Evolutionary conservation across 2,888 invertebrate genomes (phyloP).

Genomic region (Calameuta filiformis): DNA sequence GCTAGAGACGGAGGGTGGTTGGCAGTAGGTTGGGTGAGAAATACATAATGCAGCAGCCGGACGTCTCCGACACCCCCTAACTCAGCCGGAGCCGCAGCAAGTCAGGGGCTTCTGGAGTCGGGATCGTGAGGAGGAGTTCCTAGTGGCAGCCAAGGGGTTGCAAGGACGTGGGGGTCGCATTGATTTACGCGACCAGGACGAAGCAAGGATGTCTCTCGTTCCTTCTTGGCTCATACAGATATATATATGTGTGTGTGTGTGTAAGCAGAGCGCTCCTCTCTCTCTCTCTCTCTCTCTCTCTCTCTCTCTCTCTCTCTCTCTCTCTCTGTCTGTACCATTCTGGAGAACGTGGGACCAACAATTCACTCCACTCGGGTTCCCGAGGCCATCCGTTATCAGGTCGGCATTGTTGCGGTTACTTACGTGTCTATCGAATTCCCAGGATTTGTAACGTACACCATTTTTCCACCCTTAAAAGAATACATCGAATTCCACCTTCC

Average conservation of each 20-base stretch:
- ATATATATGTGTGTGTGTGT: too few relatives aligned
- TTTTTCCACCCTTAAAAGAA: too few relatives aligned
- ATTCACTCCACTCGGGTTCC: conserved; percentile 63
- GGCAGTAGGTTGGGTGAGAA: conserved; percentile 51
- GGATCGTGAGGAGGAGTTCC: conserved; percentile 15
- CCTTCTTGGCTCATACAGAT: neutral
- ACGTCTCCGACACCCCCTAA: conserved; percentile 64
- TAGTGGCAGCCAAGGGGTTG: conserved; percentile 18
- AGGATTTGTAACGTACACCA: conserved; percentile 24
- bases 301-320: too few relatives aligned
- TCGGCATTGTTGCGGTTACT: conserved; percentile 61
- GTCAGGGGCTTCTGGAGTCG: conserved; percentile 22
- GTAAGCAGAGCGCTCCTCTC: too few relatives aligned
- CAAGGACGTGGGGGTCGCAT: conserved; percentile 52
- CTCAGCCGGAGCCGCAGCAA: conserved; percentile 42
- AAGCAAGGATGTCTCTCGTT: conserved; percentile 56
- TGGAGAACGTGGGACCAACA: conserved; percentile 56
- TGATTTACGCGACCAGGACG: conserved; percentile 61
- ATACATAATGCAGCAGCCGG: conserved; percentile 67
- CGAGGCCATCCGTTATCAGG: conserved; percentile 61
- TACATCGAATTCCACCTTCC: too few relatives aligned
- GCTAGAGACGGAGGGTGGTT: conserved; percentile 26
- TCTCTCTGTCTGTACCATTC: too few relatives aligned
- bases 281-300: too few relatives aligned
- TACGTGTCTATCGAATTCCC: conserved; percentile 47